Evolutionary conservation across 2,888 invertebrate species (phyloP), one percentile per base, ranked within the genome.

Genomic region (Drosophila multiciliata): DNA sequence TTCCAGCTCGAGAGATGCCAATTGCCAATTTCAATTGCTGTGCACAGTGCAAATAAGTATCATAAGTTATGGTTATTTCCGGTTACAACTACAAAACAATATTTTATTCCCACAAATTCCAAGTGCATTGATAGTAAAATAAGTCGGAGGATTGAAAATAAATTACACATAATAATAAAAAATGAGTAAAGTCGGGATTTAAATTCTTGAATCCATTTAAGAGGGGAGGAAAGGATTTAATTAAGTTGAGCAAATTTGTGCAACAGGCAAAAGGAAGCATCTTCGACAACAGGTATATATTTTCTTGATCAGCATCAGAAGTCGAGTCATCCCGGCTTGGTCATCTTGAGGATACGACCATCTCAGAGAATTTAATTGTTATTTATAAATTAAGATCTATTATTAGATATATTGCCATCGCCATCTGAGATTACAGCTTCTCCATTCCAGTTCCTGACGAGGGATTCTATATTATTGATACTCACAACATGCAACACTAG

Each of bases 11-110:
- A 40, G 49, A 67, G 35, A 42, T 32, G 26, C 12, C 71, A 40
- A 35, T 57, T 61, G 64, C 66, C 70, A 61, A 74, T 74, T 70
- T 64, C 73, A 73, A 42, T 61, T 60, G 42, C 9, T n/a, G n/a
- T 12, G 63, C 48, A 78, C 75, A n/a, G 66, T 78, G 75, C 42
- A 12, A 9, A 32, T 15, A n/a, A 32, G 15, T 1, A 5, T 9
- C n/a, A 9, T 12, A 3, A 33, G 17, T 12, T 42, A 29, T 55
- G 26, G 15, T 26, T 17, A n/a, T 23, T n/a, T 15, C 35, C 15
- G 7, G 26, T 36, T 15, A 11, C 11, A 33, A 26, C 23, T 8
- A 6, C 35, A 54, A 23, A 17, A 7, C 4, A 33, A 52, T 33
- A 15, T 15, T 8, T 12, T 20, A 32, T 52, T 33, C 8, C 0